Conservation (phyloP, 2,797 vertebrate species). For the Microctenopoma stevenorrisi region DNA sequence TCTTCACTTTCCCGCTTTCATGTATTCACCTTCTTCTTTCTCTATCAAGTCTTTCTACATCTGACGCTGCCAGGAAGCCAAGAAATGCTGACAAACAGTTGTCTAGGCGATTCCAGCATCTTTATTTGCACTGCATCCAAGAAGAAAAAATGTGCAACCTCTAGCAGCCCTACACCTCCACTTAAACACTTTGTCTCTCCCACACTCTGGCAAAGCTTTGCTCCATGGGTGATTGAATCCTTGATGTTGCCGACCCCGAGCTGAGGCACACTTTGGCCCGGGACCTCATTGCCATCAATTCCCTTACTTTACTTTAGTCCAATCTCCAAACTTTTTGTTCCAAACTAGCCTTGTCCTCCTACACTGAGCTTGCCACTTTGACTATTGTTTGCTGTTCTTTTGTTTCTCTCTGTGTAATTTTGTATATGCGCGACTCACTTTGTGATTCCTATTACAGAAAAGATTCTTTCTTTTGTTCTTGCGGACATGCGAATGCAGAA, state of each 20-base stretch:
- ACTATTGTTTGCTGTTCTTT: constrained; percentile 4
- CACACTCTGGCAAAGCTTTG: constrained; percentile 16
- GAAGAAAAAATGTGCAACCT: constrained; percentile 41
- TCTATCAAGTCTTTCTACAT: constrained; percentile 71
- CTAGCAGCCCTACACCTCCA: constrained; percentile 23
- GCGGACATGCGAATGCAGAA: constrained; percentile 16
- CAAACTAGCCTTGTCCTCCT: constrained; percentile 28
- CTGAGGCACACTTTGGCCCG: constrained; percentile 7
- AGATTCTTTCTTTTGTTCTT: constrained; percentile 9
- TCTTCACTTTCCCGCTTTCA: constrained; percentile 67
- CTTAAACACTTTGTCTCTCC: constrained; percentile 49
- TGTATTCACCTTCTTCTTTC: constrained; percentile 76
- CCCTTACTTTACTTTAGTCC: constrained; percentile 22
- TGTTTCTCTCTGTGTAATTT: constrained; percentile 13
- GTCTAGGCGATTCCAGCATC: constrained; percentile 64
- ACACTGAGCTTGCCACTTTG: constrained; percentile 15
- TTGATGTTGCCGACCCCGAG: constrained; percentile 26
- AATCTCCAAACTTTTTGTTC: constrained; percentile 36
- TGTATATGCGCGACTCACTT: constrained; percentile 1
- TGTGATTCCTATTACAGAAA: constrained; percentile 25
- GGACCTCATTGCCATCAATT: constrained; percentile 15
- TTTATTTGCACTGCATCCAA: constrained; percentile 70
- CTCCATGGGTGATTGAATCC: constrained; percentile 30
- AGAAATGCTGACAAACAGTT: constrained; percentile 81
- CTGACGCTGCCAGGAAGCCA: constrained; percentile 68